Percentiles rank a stretch among this genome's conserved stretches.
Evolutionary conservation across 2,113 vertebrate genomes (phyloP).

Genomic region (Nyctereutes procyonoides): DNA sequence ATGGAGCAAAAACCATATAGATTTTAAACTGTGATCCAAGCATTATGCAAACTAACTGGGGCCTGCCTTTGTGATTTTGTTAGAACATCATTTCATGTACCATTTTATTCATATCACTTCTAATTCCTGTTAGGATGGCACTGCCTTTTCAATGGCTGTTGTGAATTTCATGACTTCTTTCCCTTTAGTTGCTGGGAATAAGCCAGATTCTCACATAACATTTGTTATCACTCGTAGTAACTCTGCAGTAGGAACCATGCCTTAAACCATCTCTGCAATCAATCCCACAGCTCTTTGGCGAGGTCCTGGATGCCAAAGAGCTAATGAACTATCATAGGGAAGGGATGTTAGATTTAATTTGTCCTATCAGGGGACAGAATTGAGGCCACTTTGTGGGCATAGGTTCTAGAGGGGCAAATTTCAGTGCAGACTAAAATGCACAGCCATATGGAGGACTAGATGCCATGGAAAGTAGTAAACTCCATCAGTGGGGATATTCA

Average conservation of each 20-base stretch:
- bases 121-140: neutral
- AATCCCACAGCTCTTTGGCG: neutral
- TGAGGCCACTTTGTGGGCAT: neutral
- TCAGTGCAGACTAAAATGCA: neutral
- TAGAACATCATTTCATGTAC: neutral
- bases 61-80: conserved; percentile 43
- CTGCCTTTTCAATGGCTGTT: neutral
- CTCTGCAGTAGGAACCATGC: neutral
- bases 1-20: neutral
- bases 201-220: neutral
- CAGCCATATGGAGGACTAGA: neutral
- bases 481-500: neutral
- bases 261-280: conserved; percentile 22
- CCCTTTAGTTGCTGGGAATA: neutral
- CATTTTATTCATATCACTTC: neutral
- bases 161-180: neutral
- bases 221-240: neutral
- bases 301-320: neutral
- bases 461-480: neutral
- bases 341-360: neutral
- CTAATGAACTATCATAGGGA: neutral
- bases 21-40: conserved; percentile 13
- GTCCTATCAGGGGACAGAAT: neutral
- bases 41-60: neutral
- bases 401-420: neutral